Conservation (phyloP, 2,797 vertebrate species). For the Eremophila alpestris region DNA sequence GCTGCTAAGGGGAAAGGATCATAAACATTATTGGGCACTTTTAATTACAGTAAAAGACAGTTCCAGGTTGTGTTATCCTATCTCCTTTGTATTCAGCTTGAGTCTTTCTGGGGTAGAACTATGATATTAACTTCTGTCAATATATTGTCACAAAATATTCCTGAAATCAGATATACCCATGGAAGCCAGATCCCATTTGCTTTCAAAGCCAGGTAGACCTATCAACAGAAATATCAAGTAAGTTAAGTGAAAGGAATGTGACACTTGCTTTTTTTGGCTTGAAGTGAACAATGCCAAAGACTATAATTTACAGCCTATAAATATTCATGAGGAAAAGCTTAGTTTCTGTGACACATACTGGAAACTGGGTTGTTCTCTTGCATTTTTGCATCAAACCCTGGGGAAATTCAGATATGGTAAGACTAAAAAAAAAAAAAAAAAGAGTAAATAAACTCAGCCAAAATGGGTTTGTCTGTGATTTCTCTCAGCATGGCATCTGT, state of each 20-base stretch:
- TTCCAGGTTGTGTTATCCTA: slow-evolving; percentile 2
- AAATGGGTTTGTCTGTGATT: neutral
- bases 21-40: slow-evolving; percentile 66
- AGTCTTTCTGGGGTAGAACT: neutral
- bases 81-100: neutral
- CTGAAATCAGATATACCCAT: neutral
- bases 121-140: neutral
- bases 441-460: neutral
- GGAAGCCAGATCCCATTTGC: neutral
- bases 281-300: slow-evolving; percentile 6
- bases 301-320: slow-evolving; percentile 4
- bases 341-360: neutral
- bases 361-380: neutral
- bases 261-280: slow-evolving; percentile 4
- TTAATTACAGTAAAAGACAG: slow-evolving; percentile 68
- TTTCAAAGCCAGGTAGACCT: neutral
- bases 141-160: neutral
- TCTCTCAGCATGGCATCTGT: neutral
- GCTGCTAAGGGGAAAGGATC: slow-evolving; percentile 53
- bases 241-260: neutral
- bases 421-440: neutral
- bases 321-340: slow-evolving; percentile 2
- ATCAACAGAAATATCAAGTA: neutral
- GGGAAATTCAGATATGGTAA: neutral
- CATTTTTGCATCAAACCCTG: neutral